These are phyloP conservation scores for Acipenser ruthenus DNA, from an alignment of 2,797 vertebrate species.

Conservation along the genomic window DNA sequence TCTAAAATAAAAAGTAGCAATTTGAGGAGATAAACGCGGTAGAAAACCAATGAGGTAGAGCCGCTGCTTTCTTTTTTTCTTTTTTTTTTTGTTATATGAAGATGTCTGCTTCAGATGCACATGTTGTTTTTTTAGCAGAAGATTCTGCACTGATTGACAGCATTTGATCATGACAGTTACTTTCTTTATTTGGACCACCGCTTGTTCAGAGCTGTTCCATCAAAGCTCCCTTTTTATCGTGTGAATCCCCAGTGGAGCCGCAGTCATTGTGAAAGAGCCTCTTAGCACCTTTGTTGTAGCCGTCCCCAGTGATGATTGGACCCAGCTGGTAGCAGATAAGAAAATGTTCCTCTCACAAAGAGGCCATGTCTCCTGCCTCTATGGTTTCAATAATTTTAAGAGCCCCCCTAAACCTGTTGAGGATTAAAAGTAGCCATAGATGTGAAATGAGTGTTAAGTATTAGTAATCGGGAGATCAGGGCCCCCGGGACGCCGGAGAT, in stretches of 20 bases:
- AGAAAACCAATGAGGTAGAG: too few species aligned
- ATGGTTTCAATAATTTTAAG: slow-evolving; percentile 58
- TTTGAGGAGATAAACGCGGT: too few species aligned
- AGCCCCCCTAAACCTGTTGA: slow-evolving; percentile 64
- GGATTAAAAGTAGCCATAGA: slow-evolving; percentile 65
- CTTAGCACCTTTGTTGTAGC: slow-evolving; percentile 86
- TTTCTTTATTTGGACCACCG: too few species aligned
- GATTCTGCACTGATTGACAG: too few species aligned
- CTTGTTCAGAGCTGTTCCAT: too few species aligned
- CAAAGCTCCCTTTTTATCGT: slow-evolving; percentile 2
- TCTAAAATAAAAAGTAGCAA: too few species aligned
- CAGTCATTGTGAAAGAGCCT: slow-evolving; percentile 79
- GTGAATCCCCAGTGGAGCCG: slow-evolving; percentile 56
- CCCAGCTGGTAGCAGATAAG: slow-evolving; percentile 76
- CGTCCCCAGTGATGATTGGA: slow-evolving; percentile 69
- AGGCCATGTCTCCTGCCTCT: slow-evolving; percentile 57
- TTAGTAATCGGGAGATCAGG: slow-evolving; percentile 66
- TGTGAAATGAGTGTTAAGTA: slow-evolving; percentile 73
- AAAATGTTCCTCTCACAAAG: slow-evolving; percentile 70
- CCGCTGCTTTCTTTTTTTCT: too few species aligned
- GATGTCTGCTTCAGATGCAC: too few species aligned
- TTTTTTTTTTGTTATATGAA: too few species aligned
- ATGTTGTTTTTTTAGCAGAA: too few species aligned
- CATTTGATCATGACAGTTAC: too few species aligned
- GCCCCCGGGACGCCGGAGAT: slow-evolving; percentile 62